Conservation (phyloP, 1,140 invertebrate species). For the Heliconius congener region DNA sequence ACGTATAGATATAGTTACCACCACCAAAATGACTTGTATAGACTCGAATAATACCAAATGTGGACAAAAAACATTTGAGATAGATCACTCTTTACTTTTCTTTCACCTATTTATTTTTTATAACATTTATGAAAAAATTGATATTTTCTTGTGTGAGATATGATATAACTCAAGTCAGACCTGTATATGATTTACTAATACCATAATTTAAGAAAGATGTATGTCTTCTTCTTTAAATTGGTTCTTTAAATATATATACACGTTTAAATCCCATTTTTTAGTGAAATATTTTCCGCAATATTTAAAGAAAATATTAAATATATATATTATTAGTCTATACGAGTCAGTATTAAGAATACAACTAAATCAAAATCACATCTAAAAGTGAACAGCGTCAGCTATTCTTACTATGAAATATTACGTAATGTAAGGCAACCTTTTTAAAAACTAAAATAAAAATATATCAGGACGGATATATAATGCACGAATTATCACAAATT, state of each 20-base stretch:
- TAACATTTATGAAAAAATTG: no score
- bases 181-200: no score
- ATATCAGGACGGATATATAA: constrained; percentile 57
- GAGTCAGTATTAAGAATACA: constrained; percentile 22
- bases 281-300: neutral
- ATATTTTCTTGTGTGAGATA: no score
- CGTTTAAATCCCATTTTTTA: neutral
- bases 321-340: constrained; percentile 5
- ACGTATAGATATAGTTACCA: constrained; percentile 32
- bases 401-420: constrained; percentile 46
- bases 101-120: no score
- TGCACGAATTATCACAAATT: constrained; percentile 69
- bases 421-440: constrained; percentile 65
- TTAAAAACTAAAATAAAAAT: constrained; percentile 46
- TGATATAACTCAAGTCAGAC: no score
- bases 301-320: neutral
- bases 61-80: no score
- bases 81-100: no score
- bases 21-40: constrained; percentile 44
- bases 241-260: no score
- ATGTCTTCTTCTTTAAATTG: no score
- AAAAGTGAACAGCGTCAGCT: constrained; percentile 10
- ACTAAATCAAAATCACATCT: constrained; percentile 35
- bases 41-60: neutral
- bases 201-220: no score